Evolutionary conservation across 2,888 invertebrate species (phyloP), one percentile per base, ranked within the genome.

Genomic region (Calliopum simillimum): DNA sequence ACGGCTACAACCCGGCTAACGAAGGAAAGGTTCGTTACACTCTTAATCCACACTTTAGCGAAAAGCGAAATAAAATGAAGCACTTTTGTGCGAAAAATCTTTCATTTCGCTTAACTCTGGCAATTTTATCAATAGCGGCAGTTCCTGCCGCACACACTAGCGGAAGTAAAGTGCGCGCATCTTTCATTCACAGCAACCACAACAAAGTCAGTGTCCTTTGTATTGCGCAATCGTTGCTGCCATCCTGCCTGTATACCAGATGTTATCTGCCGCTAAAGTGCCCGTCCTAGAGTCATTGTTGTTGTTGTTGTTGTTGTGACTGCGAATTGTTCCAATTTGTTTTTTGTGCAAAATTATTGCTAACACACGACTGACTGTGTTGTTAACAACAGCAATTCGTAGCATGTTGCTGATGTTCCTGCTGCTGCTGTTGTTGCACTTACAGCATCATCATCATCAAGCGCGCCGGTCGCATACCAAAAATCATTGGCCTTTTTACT

Each of bases 251-350:
- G 33, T 8, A 33, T 33, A 5, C 16, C 49, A 49, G 67, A 67
- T 67, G 67, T n/a, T 49, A 67, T 67, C 67, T 21, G 2, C 53
- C 5, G 33, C 33, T 8, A 33, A 33, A 33, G 33, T 8, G 33
- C 33, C 14, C 46, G 23, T 41, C 41, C 11, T 25, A 65, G 44
- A 44, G 56, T 56, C 56, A 56, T 70, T 47, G 70, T 63, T 66
- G 64, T 67, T 49, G 65, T 47, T 49, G 33, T 63, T 43, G 55
- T 63, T 56, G 23, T 23, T 41, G 21, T 44, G 23, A 19, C 75
- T 76, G 71, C 76, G 76, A 80, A 80, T 78, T 80, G 81, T 81
- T 81, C 81, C 79, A 80, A 80, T 80, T 80, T 81, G 79, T 81
- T 81, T 79, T 79, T 80, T 77, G 62, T 55, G 49, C 8, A 65